A percentile compares a stretch with the other conserved stretches of the same genome.
Conservation (phyloP, 2,113 vertebrate genomes). For the Scomber scombrus region DNA sequence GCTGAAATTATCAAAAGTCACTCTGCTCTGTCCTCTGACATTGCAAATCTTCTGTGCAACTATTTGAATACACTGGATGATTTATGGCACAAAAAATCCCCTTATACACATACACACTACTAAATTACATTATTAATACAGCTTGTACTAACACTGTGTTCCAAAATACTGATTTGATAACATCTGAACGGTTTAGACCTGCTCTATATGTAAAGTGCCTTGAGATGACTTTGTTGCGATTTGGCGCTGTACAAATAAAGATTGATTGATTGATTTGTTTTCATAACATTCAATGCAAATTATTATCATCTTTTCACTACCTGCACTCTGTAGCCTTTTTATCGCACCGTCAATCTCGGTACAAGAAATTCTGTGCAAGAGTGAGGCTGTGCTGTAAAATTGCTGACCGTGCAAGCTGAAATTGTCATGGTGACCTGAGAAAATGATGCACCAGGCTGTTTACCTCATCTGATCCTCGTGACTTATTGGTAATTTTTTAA, state of each 20-base stretch:
- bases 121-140: conserved; percentile 65
- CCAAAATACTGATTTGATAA: conserved; percentile 68
- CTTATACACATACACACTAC: conserved; percentile 9
- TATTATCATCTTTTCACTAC: conserved; percentile 36
- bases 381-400: conserved; percentile 33
- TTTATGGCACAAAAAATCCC: conserved; percentile 47
- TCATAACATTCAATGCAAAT: conserved; percentile 45
- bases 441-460: conserved; percentile 15
- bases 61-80: conserved; percentile 27
- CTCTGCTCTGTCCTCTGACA: conserved; percentile 19
- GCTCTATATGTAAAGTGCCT: no score
- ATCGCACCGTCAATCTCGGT: conserved; percentile 11
- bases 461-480: conserved; percentile 37
- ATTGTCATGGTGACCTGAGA: conserved; percentile 54
- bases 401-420: conserved; percentile 48
- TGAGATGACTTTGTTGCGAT: no score
- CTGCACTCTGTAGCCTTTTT: conserved; percentile 45
- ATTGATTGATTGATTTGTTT: conserved; percentile 31
- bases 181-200: no score
- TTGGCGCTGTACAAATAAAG: no score
- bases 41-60: conserved; percentile 34
- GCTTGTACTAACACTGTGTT: conserved; percentile 58
- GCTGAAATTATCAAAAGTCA: conserved; percentile 41
- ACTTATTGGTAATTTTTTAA: background rate
- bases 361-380: conserved; percentile 19